Evolutionary conservation across 2,797 vertebrate genomes (phyloP), one percentile per base, ranked within the genome.

Genomic region (Silurus lanzhouensis): DNA sequence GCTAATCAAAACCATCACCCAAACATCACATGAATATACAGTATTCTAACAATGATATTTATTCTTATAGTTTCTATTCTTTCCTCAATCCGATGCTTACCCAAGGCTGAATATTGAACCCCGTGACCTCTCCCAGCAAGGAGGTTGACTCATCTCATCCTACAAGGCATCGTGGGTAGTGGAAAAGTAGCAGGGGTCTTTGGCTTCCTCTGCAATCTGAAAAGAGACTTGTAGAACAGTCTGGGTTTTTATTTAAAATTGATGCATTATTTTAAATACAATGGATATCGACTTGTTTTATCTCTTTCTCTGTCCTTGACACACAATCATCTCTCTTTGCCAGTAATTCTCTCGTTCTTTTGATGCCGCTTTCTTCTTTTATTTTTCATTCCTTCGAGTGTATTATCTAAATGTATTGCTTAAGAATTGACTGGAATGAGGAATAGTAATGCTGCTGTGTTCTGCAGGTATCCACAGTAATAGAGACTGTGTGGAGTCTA

Each of bases 111-210:
- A 74, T 82, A 82, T 19, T 55, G 70, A 82, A 84, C 81, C 58
- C 46, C 57, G 2, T 81, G 66, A 85, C 64, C 84, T 27, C 64
- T 87, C 20, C 20, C 76, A 81, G 75, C 76, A 60, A n/a, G 58
- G 20, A 60, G 80, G 84, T 55, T 88, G 81, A 83, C 78, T 87
- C 87, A 87, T 74, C 44, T 82, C 27, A 76, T 3, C 4, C 55
- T 78, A 58, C 72, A 83, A 60, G 81, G 63, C 20, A 75, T 76
- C 61, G 70, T 77, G 85, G 64, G 76, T 75, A 77, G 82, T 68
- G 77, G 52, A 67, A 61, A 55, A 20, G 13, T 20, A 63, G 58
- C 82, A 61, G 55, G 46, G 57, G 70, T 83, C 68, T 27, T 14
- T 10, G 15, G 27, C 27, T 22, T 44, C 22, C 68, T 19, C 31